Conservation (phyloP, 2,888 invertebrate genomes). For the Mesopsocus fuscifrons region DNA sequence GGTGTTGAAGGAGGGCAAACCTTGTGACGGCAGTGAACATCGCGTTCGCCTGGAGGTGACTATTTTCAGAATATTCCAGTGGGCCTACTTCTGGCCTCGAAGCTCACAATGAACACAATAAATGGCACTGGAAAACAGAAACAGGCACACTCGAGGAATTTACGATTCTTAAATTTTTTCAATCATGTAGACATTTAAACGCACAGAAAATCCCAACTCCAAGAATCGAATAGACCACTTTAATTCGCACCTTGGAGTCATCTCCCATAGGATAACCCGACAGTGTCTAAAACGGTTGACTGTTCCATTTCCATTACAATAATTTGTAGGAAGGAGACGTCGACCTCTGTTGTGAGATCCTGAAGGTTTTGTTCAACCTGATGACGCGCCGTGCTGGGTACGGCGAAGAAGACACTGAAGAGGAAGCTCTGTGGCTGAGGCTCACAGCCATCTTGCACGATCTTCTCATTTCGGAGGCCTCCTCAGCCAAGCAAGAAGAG, state of each 20-base stretch:
- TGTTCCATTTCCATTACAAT: no score
- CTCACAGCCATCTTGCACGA: conserved; percentile 52
- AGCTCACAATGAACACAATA: no score
- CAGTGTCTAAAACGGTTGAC: no score
- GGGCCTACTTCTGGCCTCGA: no score
- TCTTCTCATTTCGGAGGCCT: conserved; percentile 38
- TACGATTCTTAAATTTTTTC: no score
- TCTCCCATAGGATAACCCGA: no score
- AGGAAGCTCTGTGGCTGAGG: conserved; percentile 49
- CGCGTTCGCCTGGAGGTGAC: conserved; percentile 13
- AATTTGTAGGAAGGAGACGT: conserved; percentile 42
- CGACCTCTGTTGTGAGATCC: conserved; percentile 47
- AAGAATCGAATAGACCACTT: no score
- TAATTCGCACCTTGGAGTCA: no score
- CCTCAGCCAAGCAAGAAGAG: conserved; percentile 38
- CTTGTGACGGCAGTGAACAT: neutral
- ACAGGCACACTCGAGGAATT: no score
- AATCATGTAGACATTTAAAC: no score
- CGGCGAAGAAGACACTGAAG: conserved; percentile 33
- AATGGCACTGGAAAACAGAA: no score
- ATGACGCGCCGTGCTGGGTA: conserved; percentile 23
- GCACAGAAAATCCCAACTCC: no score
- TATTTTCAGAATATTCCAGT: neutral
- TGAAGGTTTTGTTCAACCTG: conserved; percentile 64
- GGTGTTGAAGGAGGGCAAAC: conserved; percentile 30